These are phyloP conservation scores for Podarcis raffonei DNA, from an alignment of 2,113 vertebrate genomes.

Conservation along the genomic window DNA sequence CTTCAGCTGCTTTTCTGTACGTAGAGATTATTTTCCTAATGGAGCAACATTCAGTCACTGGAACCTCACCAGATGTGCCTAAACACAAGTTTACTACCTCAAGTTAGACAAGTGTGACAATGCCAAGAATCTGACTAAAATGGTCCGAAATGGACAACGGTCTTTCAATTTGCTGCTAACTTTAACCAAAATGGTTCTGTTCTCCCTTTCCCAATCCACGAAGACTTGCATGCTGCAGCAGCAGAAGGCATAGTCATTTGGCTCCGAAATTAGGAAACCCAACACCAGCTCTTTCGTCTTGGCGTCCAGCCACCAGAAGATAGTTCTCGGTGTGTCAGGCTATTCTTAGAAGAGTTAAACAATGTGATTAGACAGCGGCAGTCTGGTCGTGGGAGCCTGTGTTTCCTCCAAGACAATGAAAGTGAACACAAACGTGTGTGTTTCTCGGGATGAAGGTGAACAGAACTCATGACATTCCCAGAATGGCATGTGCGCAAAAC, in stretches of 20 bases:
- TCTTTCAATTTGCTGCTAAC: neutral
- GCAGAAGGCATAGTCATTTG: neutral
- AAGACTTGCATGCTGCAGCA: neutral
- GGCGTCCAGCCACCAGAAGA: neutral
- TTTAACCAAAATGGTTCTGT: neutral
- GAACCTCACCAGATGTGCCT: neutral
- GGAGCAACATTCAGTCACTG: neutral
- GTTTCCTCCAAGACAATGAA: neutral
- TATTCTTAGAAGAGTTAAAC: slow-evolving; percentile 13
- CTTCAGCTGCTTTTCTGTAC: neutral
- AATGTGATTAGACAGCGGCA: neutral
- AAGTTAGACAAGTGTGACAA: neutral
- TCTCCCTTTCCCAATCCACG: neutral
- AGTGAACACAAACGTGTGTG: neutral
- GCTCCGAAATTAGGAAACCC: neutral
- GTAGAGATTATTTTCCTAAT: neutral
- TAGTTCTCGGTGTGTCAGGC: neutral
- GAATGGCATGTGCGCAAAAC: neutral
- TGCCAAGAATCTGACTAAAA: neutral
- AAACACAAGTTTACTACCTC: neutral
- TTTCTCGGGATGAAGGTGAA: neutral
- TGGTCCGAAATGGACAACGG: neutral
- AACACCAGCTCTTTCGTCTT: neutral
- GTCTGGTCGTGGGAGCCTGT: neutral
- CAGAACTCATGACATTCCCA: neutral